These are phyloP conservation scores for Ascaphus truei DNA, from an alignment of 2,113 vertebrate genomes.

Conservation along the genomic window DNA sequence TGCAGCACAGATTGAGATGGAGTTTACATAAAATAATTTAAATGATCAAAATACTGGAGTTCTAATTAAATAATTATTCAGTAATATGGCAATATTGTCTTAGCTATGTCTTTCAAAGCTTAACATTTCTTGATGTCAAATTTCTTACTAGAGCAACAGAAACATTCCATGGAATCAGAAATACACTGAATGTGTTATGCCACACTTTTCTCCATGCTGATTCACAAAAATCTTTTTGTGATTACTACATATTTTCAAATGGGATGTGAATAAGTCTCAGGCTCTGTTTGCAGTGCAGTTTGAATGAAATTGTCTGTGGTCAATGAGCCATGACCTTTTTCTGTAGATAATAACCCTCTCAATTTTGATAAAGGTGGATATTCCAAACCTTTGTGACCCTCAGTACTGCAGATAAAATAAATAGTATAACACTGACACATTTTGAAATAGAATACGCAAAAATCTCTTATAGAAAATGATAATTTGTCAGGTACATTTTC, in stretches of 20 bases:
- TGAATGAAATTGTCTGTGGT: constrained; percentile 4
- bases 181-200: no score
- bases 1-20: no score
- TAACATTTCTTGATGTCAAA: no score
- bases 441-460: neutral
- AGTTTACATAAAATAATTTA: no score
- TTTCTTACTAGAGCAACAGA: no score
- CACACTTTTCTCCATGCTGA: no score
- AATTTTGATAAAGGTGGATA: neutral
- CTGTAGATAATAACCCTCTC: constrained; percentile 18
- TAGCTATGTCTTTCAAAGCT: no score
- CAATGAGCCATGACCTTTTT: neutral
- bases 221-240: no score
- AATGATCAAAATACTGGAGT: no score
- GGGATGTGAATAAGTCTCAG: neutral
- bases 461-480: neutral
- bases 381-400: neutral
- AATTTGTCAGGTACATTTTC: neutral
- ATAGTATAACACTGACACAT: neutral
- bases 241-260: neutral
- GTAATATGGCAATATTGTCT: no score
- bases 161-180: no score
- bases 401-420: neutral
- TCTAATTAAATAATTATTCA: no score
- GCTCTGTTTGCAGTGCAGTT: neutral